phyloP scores from a whole-genome alignment of 2,113 vertebrate genomes.

The Prinia subflava region DNA sequence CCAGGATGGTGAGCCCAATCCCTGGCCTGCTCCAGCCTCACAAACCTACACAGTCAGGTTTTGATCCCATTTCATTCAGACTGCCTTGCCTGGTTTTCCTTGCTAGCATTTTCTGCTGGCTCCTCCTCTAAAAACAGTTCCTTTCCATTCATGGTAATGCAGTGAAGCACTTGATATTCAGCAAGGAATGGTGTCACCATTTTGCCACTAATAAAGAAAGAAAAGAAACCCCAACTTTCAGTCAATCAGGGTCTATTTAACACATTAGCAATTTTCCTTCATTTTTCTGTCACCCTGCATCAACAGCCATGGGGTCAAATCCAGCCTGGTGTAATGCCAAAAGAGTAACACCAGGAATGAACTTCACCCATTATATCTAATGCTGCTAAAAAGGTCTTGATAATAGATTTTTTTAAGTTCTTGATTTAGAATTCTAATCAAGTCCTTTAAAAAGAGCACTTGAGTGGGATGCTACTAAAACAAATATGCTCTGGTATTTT shows the following conservation, averaged over 20 bases:
- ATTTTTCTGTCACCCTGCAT: slow-evolving; percentile 42
- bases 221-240: background rate
- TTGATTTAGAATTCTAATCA: slow-evolving; percentile 43
- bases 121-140: background rate
- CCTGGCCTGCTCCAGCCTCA: background rate
- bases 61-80: background rate
- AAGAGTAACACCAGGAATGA: slow-evolving; percentile 10
- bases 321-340: slow-evolving; percentile 17
- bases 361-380: background rate
- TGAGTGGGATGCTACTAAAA: slow-evolving; percentile 41
- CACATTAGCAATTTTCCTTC: slow-evolving; percentile 1
- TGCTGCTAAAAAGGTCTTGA: slow-evolving; percentile 27
- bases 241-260: slow-evolving; percentile 39
- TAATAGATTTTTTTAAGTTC: slow-evolving; percentile 46
- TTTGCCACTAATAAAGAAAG: slow-evolving; percentile 16
- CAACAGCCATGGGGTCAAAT: background rate
- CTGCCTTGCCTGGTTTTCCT: background rate
- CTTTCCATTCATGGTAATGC: slow-evolving; percentile 8
- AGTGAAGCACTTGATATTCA: background rate
- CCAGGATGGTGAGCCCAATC: background rate
- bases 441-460: slow-evolving; percentile 31
- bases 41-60: background rate
- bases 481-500: slow-evolving; percentile 17
- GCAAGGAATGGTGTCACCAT: background rate
- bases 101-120: background rate